These are phyloP conservation scores for Drosophila parthenogenetica DNA, from an alignment of 2,888 invertebrate species.

Conservation along the genomic window DNA sequence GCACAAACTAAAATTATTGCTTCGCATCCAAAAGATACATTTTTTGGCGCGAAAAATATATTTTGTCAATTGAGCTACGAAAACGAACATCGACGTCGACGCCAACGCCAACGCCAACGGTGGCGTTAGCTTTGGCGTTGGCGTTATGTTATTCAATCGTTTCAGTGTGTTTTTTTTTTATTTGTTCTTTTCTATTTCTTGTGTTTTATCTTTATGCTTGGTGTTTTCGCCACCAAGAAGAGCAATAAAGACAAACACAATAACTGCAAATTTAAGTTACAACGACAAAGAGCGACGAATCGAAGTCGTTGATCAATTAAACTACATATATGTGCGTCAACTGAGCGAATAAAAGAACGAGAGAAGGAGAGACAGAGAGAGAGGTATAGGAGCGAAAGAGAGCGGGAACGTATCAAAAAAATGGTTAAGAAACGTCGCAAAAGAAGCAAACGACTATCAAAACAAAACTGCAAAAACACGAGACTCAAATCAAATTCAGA, in stretches of 20 bases:
- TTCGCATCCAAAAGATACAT: slow-evolving; percentile 8
- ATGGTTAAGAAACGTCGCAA: slow-evolving; percentile 46
- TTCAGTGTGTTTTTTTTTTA: slow-evolving; percentile 32
- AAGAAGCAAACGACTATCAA: slow-evolving; percentile 55
- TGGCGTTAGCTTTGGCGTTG: too few species aligned
- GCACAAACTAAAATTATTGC: slow-evolving; percentile 12
- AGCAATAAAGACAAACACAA: slow-evolving; percentile 4
- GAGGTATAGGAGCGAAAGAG: neutral
- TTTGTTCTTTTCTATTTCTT: neutral
- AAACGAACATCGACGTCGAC: neutral
- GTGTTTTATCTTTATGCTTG: slow-evolving; percentile 25
- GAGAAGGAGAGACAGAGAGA: slow-evolving; percentile 2
- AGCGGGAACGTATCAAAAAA: slow-evolving; percentile 22
- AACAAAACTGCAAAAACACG: slow-evolving; percentile 60
- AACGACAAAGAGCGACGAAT: slow-evolving; percentile 11
- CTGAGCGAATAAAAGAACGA: slow-evolving; percentile 4
- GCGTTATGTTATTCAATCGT: slow-evolving; percentile 62
- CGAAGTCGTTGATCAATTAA: slow-evolving; percentile 31
- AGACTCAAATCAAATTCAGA: slow-evolving; percentile 26
- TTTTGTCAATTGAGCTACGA: slow-evolving; percentile 41
- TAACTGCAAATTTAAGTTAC: slow-evolving; percentile 13
- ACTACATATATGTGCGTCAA: slow-evolving; percentile 11
- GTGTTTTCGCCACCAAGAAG: slow-evolving; percentile 5
- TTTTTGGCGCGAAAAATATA: slow-evolving; percentile 62
- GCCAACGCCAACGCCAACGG: too few species aligned